Base-by-base conservation (phyloP, 2,797 vertebrate species). In the Labeo calbasu region DNA sequence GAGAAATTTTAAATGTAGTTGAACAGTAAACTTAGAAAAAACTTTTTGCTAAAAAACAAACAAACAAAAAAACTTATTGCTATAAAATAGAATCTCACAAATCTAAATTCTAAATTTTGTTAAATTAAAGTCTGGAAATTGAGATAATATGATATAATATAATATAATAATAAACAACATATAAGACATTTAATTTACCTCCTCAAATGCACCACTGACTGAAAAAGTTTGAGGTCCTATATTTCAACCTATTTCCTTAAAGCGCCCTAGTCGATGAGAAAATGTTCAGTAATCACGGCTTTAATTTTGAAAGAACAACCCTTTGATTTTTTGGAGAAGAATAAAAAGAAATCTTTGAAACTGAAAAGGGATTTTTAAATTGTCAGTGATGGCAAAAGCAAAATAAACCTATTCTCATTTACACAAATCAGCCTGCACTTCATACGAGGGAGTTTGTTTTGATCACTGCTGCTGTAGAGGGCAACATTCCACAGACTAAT, bases 401-500 rank as follows among this genome's bases (percentile, higher is more conserved):
- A 75, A 75, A 75, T 19, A 55, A 36, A 55, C 71, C 32, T 10
- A 36, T 75, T 75, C 32, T 23, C 8, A 43, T 25, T 59, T 4
- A 5, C 32, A n/a, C 40, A 36, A 75, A 14, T 75, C 75, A 46
- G 55, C 55, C 55, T 61, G 55, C 21, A 17, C 14, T 43, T 77
- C 13, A 25, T 23, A 77, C 0, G 8, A 76, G 55, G 55, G 55
- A 61, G 75, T 77, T 25, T 77, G 55, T 61, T 59, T 77, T 61
- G 55, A 77, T 57, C 53, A 43, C 55, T 21, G 48, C n/a, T 71
- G 69, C 43, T 15, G 43, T 23, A 48, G 9, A 73, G 43, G 13
- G 69, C 71, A 75, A 17, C 73, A 76, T 77, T 77, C 36, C 75
- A 59, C 75, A 77, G 2, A 12, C 53, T 77, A 77, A 46, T 59